Base-by-base conservation (phyloP, 2,888 invertebrate species). In the Galeruca laticollis region DNA sequence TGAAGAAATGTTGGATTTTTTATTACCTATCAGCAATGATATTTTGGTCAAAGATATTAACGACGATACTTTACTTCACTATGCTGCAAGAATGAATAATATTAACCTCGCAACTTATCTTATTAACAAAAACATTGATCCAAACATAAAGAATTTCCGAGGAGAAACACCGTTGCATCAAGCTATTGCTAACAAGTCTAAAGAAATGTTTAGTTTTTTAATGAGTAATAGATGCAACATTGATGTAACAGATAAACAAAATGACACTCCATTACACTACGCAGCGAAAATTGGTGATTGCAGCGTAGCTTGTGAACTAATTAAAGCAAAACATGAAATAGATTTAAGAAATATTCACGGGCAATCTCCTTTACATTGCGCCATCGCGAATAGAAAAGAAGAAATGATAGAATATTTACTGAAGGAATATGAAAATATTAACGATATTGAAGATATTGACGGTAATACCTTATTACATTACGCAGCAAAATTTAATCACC, bases 401-500 rank as follows among this genome's bases (percentile, higher is more conserved):
- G 57, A 21, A 18, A 52, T 60, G 18, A 18, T 33, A 10, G 37
- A 67, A 20, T 26, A 37, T 37, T 60, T 67, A 15, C 9, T 67
- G 9, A n/a, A 37, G 4, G 47, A 43, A 10, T 43, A 57, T 13
- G 33, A 54, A 31, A n/a, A 59, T 21, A 37, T 37, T 15, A 40
- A 40, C 13, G 20, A 66, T 18, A 33, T 37, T 5, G 15, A 6
- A 33, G 65, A 57, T 21, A 33, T 13, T 2, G 13, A 49, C 4
- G 65, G 65, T 10, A 31, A 33, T 33, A 59, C 65, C 15, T 47
- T 59, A 9, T 56, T 59, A 31, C 56, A 56, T 21, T 31, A 56
- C n/a, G 33, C 56, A n/a, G 13, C 21, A 21, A 4, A 56, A n/a
- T 33, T 10, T n/a, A 33, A 33, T 13, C 18, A 56, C 1, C 5